A percentile compares a stretch with the other conserved stretches of the same genome.
Evolutionary conservation across 2,113 vertebrate species (phyloP).

Genomic region (Lates calcarifer): DNA sequence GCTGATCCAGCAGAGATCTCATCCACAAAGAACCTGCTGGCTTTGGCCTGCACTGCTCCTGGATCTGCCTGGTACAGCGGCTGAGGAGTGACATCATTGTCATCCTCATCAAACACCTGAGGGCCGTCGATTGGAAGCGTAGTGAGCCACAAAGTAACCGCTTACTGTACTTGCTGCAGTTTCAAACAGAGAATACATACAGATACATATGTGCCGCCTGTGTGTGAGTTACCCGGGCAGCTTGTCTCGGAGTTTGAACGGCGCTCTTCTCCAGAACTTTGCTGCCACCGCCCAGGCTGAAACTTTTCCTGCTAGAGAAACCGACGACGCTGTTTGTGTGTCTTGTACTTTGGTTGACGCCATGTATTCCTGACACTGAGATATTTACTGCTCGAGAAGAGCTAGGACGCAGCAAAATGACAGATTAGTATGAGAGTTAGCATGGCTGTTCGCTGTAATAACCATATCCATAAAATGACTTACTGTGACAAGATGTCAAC

Average conservation of each 20-base stretch:
- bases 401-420: conserved; percentile 4
- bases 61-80: conserved; percentile 85
- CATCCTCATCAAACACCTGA: conserved; percentile 89
- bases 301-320: conserved; percentile 15
- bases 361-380: not conserved
- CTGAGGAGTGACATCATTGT: conserved; percentile 90
- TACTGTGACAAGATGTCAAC: not conserved
- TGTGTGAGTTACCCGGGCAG: conserved; percentile 38
- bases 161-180: too few relatives aligned
- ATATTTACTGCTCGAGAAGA: not conserved
- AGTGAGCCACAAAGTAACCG: too few relatives aligned
- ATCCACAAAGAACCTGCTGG: conserved; percentile 80
- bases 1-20: conserved; percentile 76
- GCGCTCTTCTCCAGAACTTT: conserved; percentile 53
- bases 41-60: conserved; percentile 61
- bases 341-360: not conserved
- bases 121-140: too few relatives aligned
- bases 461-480: too few relatives aligned
- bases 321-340: conserved; percentile 3
- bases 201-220: too few relatives aligned
- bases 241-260: conserved; percentile 15
- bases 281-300: conserved; percentile 38
- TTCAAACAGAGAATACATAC: not conserved
- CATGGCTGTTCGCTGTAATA: not conserved
- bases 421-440: not conserved